A percentile compares a stretch with the other conserved stretches of the same genome.
Evolutionary conservation across 2,113 vertebrate genomes (phyloP).

Genomic region (Seriola dumerili): DNA sequence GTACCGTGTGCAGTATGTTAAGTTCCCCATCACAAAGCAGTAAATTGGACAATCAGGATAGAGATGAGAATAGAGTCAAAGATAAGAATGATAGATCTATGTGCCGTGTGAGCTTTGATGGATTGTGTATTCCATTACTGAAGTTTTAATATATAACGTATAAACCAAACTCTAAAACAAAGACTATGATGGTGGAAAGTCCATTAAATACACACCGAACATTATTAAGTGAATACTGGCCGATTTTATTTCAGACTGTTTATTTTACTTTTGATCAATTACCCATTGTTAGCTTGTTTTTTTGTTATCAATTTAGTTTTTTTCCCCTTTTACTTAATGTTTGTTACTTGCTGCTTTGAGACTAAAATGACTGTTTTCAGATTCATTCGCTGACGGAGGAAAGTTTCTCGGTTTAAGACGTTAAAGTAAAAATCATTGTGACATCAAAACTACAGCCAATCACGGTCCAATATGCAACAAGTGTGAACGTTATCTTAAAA

Average conservation of each 20-base stretch:
- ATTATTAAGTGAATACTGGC: not conserved
- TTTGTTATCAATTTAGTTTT: not conserved
- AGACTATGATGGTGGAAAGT: not conserved
- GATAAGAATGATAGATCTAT: slow-evolving; percentile 4
- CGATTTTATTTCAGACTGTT: not conserved
- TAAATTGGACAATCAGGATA: not conserved
- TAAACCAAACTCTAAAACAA: not conserved
- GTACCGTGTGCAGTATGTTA: not conserved
- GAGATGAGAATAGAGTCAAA: not conserved
- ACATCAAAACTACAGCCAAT: not conserved
- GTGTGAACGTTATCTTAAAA: not conserved
- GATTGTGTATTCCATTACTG: not conserved
- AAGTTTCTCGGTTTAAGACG: not conserved
- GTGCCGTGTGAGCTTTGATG: not conserved
- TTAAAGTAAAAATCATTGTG: not conserved
- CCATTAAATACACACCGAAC: not conserved
- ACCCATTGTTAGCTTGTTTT: not conserved
- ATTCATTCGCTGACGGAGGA: not conserved
- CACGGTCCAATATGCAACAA: not conserved
- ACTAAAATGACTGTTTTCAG: not conserved
- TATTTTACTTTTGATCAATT: not conserved
- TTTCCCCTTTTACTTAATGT: too few relatives aligned
- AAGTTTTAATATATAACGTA: slow-evolving; percentile 21
- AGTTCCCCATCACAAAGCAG: not conserved
- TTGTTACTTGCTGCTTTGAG: not conserved